phyloP scores from a whole-genome alignment of 2,113 vertebrate genomes.

The Prolemur simus region DNA sequence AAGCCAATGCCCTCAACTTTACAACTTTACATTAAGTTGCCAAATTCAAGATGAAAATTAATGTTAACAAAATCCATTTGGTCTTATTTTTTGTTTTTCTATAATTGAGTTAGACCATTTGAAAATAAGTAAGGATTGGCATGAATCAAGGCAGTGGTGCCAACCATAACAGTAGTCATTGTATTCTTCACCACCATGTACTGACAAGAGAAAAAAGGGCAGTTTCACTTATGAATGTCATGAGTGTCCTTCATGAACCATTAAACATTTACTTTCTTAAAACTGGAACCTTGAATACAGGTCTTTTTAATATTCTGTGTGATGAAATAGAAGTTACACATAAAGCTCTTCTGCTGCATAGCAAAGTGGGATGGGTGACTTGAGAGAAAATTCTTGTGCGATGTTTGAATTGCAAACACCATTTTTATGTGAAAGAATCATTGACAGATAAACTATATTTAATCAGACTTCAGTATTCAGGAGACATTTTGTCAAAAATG shows the following conservation, averaged over 20 bases:
- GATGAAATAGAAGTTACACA: neutral
- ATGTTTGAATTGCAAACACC: conserved; percentile 18
- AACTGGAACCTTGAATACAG: neutral
- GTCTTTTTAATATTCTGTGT: neutral
- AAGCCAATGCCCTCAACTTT: neutral
- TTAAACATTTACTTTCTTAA: conserved; percentile 30
- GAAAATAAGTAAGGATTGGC: neutral
- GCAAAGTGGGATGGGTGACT: neutral
- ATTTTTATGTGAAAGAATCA: conserved; percentile 34
- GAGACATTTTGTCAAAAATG: conserved; percentile 42
- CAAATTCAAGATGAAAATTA: conserved; percentile 36
- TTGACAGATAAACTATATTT: conserved; percentile 24
- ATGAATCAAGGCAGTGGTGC: neutral
- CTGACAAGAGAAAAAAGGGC: neutral
- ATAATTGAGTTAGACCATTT: conserved; percentile 11
- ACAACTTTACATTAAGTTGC: neutral
- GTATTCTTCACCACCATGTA: neutral
- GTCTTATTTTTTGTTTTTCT: neutral
- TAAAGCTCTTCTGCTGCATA: neutral
- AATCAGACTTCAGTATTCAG: conserved; percentile 41
- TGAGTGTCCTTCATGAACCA: neutral
- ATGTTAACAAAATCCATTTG: neutral
- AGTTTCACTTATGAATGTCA: neutral
- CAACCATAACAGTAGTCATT: neutral
- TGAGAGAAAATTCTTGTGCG: neutral